Percentiles rank a stretch among this genome's conserved stretches.
phyloP scores from a whole-genome alignment of 2,888 invertebrate genomes.

The Mesoligia furuncula region DNA sequence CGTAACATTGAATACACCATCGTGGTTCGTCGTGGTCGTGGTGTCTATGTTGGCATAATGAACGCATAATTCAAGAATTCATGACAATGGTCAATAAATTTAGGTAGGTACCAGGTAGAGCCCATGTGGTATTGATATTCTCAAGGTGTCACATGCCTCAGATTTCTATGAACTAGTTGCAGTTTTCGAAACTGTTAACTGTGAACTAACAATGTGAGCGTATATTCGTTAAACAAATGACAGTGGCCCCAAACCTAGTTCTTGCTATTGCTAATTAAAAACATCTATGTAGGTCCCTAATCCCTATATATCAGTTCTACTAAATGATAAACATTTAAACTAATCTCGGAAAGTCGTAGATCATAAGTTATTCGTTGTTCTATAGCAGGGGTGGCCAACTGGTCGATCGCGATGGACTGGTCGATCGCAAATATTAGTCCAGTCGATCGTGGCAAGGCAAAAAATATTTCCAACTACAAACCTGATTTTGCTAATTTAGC shows the following conservation, averaged over 20 bases:
- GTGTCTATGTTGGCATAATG: background rate
- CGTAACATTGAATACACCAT: background rate
- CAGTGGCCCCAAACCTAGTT: background rate
- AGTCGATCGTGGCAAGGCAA: no score
- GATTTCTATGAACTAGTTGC: conserved; percentile 47
- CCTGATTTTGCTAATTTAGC: no score
- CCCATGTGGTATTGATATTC: conserved; percentile 42
- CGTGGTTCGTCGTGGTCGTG: background rate
- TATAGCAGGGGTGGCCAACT: no score
- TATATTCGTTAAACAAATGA: conserved; percentile 19
- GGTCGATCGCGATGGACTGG: no score
- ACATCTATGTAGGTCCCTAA: background rate
- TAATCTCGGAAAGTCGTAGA: background rate
- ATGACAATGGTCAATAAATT: background rate
- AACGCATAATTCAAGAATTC: background rate
- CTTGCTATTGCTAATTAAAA: background rate
- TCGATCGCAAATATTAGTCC: no score
- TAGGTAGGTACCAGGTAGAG: background rate
- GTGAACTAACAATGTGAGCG: background rate
- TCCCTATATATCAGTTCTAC: background rate
- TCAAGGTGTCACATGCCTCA: conserved; percentile 18
- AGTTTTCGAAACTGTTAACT: conserved; percentile 25
- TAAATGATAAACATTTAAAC: background rate
- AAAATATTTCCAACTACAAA: no score
- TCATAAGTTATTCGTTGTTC: background rate